Base-by-base conservation (phyloP, 1,140 invertebrate genomes). In the Scaptomyza hsui region DNA sequence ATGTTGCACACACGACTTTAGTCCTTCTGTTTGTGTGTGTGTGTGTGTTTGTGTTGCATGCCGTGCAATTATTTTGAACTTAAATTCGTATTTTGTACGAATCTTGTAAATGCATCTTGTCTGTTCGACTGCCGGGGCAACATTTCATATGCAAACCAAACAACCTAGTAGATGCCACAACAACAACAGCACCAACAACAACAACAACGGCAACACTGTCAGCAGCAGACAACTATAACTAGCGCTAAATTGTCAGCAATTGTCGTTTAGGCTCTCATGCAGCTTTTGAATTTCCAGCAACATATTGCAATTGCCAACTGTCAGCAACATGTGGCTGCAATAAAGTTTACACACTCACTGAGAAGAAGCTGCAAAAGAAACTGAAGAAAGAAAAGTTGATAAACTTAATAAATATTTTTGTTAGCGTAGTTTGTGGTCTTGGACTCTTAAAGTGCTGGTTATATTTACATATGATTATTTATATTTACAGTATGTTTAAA, bases 11-110 rank as follows among this genome's bases (percentile, higher is more conserved):
- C 61, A 71, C 48, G 49, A 65, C 48, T 48, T 29, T 26, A 35
- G 44, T 89, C 78, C 69, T 72, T 55, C 1, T 35, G 9, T 1
- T 1, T 35, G 32, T 35, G 32, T 35, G 26, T 29, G 26, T 29
- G 26, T 29, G 26, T 29, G 26, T 29, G 26, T 29, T 6, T 29
- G 7, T 9, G 26, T 29, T 81, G 78, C 82, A 83, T 89, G 82
- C 86, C 82, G 75, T 83, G 88, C 88, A 89, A 89, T 89, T 89
- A 89, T 90, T 90, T 89, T 83, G 75, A 83, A 90, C 77, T 83
- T 82, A 89, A 90, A 90, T 90, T 90, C 88, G 88, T 89, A 89
- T 86, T 89, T 89, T 90, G 78, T 83, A 52, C 72, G 82, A 90
- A 90, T 89, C 88, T 85, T 74, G 75, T 72, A 82, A 89, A 82